Percentiles rank a stretch among this genome's conserved stretches.
These are phyloP conservation scores for Heliconius charithonia DNA, from an alignment of 2,888 invertebrate genomes.

Conservation along the genomic window DNA sequence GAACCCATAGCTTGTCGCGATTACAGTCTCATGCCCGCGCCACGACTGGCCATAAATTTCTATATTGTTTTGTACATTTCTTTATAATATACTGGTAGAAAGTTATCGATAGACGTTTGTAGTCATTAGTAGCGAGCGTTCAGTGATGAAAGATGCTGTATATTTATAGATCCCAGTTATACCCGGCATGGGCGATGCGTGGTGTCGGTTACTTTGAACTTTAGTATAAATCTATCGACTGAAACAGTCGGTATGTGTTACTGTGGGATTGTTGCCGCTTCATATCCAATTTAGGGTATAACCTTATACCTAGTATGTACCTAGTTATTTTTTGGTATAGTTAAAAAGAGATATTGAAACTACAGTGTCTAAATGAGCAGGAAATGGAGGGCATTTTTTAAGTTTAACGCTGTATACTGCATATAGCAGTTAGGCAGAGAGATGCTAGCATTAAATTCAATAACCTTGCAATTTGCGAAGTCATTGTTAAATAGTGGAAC, in stretches of 20 bases:
- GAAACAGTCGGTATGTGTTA: not conserved
- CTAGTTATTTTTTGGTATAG: too few relatives aligned
- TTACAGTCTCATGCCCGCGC: too few relatives aligned
- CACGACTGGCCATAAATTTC: not conserved
- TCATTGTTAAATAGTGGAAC: too few relatives aligned
- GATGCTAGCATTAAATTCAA: too few relatives aligned
- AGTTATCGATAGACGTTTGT: not conserved
- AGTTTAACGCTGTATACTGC: too few relatives aligned
- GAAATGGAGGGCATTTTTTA: too few relatives aligned
- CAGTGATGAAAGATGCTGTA: not conserved
- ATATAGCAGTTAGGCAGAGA: too few relatives aligned
- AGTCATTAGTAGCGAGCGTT: not conserved
- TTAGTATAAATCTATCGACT: not conserved
- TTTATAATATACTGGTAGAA: not conserved
- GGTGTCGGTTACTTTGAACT: slow-evolving; percentile 2
- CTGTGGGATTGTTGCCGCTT: not conserved
- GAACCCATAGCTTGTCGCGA: too few relatives aligned
- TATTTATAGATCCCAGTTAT: slow-evolving; percentile 6
- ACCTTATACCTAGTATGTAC: too few relatives aligned
- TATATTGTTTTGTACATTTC: not conserved
- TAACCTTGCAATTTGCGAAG: too few relatives aligned
- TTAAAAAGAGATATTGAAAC: too few relatives aligned
- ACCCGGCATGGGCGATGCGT: not conserved
- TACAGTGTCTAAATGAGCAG: too few relatives aligned
- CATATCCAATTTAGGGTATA: not conserved